These are phyloP conservation scores for Paelopatides confundens DNA, from an alignment of 53 echinoderm and acorn worm species.

Conservation along the genomic window DNA sequence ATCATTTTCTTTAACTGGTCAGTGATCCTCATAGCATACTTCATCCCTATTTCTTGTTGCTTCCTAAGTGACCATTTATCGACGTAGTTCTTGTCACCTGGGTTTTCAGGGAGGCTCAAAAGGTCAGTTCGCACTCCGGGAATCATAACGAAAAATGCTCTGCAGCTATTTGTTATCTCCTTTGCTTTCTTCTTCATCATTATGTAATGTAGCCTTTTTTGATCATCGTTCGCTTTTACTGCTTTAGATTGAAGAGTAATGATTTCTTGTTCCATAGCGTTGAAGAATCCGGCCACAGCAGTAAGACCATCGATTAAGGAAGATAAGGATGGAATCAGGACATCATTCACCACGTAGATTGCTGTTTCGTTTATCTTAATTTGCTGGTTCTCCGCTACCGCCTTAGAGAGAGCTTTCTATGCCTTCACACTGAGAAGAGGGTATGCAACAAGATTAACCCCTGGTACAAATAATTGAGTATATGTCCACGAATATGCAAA, in stretches of 20 bases:
- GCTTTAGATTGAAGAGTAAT: neutral
- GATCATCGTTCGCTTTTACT: neutral
- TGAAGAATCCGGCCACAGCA: neutral
- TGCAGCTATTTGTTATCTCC: conserved; percentile 13
- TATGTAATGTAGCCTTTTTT: neutral
- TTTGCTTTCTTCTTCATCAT: conserved; percentile 9
- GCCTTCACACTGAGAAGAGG: neutral
- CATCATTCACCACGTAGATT: neutral
- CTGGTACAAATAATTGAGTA: too few relatives aligned
- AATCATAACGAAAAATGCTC: neutral
- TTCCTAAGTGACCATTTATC: conserved; percentile 11
- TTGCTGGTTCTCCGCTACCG: neutral
- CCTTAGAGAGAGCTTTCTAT: neutral
- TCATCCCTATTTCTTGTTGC: neutral
- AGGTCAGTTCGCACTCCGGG: neutral
- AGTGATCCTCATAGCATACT: neutral
- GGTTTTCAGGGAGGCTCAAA: neutral
- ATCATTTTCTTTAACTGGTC: neutral
- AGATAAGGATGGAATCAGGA: neutral
- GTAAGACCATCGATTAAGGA: neutral
- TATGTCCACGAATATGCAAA: too few relatives aligned
- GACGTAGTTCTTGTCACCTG: conserved; percentile 24
- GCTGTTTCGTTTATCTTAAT: neutral
- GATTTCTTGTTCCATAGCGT: neutral
- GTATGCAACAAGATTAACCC: too few relatives aligned